Percentiles rank a stretch among this genome's conserved stretches.
Conservation (phyloP, 2,113 vertebrate species). For the Herpailurus yagouaroundi region DNA sequence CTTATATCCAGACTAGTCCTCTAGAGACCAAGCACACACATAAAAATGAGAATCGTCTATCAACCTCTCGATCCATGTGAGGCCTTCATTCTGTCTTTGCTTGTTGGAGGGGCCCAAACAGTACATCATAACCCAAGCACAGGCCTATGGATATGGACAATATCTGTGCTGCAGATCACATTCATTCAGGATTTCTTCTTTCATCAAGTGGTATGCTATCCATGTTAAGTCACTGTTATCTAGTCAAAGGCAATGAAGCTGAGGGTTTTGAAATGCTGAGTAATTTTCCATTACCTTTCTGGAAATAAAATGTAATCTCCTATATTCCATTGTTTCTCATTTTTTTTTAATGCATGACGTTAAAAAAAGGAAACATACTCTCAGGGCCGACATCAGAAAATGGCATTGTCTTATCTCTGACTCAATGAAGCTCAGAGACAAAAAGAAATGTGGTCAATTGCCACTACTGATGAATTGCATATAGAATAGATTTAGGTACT, state of each 20-base stretch:
- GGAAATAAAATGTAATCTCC: background rate
- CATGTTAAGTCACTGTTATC: background rate
- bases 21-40: background rate
- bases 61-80: background rate
- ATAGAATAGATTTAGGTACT: background rate
- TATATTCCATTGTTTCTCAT: background rate
- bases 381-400: background rate
- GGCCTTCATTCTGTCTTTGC: background rate
- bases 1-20: background rate
- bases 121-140: background rate
- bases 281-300: background rate
- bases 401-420: background rate
- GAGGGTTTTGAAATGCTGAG: background rate
- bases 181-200: background rate
- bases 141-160: background rate
- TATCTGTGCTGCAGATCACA: background rate
- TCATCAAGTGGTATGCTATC: background rate
- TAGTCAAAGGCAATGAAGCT: background rate
- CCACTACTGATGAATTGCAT: background rate
- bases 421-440: background rate
- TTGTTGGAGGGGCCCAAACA: background rate
- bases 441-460: background rate
- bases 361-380: background rate
- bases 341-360: background rate
- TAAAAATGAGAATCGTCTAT: background rate